Base-by-base conservation (phyloP, 2,113 vertebrate genomes). In the Alosa alosa region DNA sequence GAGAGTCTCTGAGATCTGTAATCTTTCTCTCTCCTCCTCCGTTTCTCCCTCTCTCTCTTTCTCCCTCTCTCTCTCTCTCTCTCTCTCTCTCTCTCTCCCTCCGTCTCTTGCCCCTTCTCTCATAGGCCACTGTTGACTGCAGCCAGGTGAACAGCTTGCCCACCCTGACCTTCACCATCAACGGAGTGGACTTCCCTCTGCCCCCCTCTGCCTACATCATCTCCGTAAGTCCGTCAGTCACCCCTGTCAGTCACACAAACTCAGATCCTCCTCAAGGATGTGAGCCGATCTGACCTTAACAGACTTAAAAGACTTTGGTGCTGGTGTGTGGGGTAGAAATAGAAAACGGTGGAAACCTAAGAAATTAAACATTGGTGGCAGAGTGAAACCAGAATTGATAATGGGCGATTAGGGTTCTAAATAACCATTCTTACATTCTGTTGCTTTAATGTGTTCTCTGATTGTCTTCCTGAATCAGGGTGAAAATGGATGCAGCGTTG, bases 81-180 rank as follows among this genome's bases (percentile, higher is more conserved):
- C 7, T 36, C 1, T 49, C 25, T 11, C 9, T 31, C 64, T 11
- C 9, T 72, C 64, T 72, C 64, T 15, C 25, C 3, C n/a, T 72
- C 10, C 13, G 25, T 31, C 64, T 36, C 60, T n/a, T 3, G 8
- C 60, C 7, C 60, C 8, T 6, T 47, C 9, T 64, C 45, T 83
- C 89, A 8, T n/a, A 94, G 93, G 94, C 93, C 3, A 50, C 83
- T 17, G 92, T 94, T 82, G 87, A 88, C 89, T 95, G 92, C 83
- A 87, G 85, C 88, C 82, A 87, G 84, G 6, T 90, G 17, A 83
- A 84, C 81, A 94, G 83, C 90, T 47, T 94, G 82, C 93, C 94
- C 7, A 93, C 93, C 52, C 46, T 95, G 81, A 87, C 10, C 88
- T 95, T 95, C 82, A 85, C 84, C 41, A 91, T 94, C 86, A 91